These are phyloP conservation scores for Stegodyphus mimosarum DNA, from an alignment of 1,140 invertebrate genomes.

Conservation along the genomic window DNA sequence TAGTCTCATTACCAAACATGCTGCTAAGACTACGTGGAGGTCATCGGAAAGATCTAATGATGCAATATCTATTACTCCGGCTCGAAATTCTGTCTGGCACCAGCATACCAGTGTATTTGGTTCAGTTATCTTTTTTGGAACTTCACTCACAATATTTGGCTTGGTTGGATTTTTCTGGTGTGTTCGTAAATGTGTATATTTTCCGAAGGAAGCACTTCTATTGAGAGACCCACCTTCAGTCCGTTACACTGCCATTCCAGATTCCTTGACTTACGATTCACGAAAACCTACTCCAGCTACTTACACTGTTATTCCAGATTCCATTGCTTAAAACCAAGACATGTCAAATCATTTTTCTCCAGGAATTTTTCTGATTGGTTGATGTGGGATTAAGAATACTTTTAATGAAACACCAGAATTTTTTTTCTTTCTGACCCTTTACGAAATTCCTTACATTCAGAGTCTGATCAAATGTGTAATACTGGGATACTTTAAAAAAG, in stretches of 20 bases:
- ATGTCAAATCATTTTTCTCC: too few species aligned
- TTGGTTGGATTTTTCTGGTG: conserved; percentile 56
- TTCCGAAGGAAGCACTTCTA: conserved; percentile 57
- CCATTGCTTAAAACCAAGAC: conserved; percentile 23
- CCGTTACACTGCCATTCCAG: conserved; percentile 57
- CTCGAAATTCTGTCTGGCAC: conserved; percentile 18
- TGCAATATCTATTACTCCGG: not conserved
- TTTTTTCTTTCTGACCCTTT: too few species aligned
- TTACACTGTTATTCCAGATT: conserved; percentile 54
- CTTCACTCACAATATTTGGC: conserved; percentile 54
- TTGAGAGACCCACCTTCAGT: conserved; percentile 57
- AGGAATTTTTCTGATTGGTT: too few species aligned
- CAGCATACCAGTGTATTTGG: conserved; percentile 55
- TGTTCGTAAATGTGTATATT: conserved; percentile 50
- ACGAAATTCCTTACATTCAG: too few species aligned
- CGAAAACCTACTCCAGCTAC: conserved; percentile 31
- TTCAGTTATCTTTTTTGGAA: conserved; percentile 59
- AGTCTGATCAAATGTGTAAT: too few species aligned
- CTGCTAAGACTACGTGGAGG: not conserved
- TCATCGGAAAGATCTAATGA: not conserved
- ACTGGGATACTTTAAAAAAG: too few species aligned
- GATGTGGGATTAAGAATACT: too few species aligned
- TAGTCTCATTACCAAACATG: conserved; percentile 1
- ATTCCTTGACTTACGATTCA: conserved; percentile 47
- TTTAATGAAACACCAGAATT: too few species aligned